Evolutionary conservation across 2,113 vertebrate genomes (phyloP).

Genomic region (Cyprinus carpio): DNA sequence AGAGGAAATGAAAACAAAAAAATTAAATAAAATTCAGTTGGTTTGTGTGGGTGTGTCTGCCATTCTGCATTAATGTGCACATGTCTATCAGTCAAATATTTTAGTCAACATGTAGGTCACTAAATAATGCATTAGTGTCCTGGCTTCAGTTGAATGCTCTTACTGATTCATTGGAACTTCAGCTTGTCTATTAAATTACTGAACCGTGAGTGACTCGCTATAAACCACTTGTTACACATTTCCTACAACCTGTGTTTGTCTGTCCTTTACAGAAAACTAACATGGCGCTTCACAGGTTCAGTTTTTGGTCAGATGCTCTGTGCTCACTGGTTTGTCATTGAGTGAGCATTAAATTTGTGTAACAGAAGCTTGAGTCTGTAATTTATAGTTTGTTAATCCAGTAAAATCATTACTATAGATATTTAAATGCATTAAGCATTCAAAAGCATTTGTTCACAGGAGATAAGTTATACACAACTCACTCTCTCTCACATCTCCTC

Average conservation of each 20-base stretch:
- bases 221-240: constrained; percentile 15
- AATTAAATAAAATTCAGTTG: background rate
- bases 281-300: background rate
- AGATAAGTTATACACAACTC: background rate
- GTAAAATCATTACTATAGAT: background rate
- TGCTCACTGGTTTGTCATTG: background rate
- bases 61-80: background rate
- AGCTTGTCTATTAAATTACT: background rate
- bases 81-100: background rate
- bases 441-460: background rate
- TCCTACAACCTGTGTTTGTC: constrained; percentile 23
- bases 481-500: background rate
- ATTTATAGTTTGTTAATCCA: background rate
- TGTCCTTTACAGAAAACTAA: background rate
- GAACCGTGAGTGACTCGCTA: background rate
- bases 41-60: background rate
- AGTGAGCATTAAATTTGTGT: background rate
- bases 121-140: constrained; percentile 29
- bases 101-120: background rate
- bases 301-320: background rate
- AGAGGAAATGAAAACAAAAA: background rate
- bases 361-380: background rate
- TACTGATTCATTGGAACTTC: background rate
- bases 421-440: background rate
- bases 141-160: background rate